Evolutionary conservation across 2,113 vertebrate species (phyloP).

Genomic region (Struthidea cinerea): DNA sequence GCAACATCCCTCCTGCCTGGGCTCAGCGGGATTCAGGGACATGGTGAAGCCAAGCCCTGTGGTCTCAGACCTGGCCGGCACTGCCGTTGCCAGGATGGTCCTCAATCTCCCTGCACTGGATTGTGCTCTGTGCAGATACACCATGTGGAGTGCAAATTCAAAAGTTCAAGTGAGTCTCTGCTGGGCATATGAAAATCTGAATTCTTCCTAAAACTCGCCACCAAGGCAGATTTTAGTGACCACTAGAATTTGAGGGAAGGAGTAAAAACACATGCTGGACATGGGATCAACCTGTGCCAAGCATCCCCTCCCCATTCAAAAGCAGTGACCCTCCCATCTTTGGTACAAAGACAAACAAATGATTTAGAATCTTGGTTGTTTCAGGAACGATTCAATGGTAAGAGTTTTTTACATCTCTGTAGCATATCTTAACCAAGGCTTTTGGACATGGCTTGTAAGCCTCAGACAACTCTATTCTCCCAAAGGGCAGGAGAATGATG

Average conservation of each 20-base stretch:
- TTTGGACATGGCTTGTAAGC: background rate
- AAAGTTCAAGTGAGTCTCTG: background rate
- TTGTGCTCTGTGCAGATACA: background rate
- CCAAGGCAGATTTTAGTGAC: background rate
- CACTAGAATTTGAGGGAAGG: background rate
- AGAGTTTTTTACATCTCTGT: background rate
- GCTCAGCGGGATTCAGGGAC: background rate
- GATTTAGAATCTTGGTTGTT: background rate
- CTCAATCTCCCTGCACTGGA: background rate
- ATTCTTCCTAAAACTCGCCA: background rate
- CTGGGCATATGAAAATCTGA: background rate
- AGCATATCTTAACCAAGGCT: background rate
- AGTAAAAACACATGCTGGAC: background rate
- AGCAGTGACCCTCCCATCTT: background rate
- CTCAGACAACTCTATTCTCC: background rate
- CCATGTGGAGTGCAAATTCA: background rate
- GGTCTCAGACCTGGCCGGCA: background rate
- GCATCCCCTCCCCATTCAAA: background rate
- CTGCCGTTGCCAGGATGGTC: background rate
- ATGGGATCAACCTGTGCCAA: background rate
- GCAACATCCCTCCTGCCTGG: background rate
- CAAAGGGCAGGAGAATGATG: background rate
- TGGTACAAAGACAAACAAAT: background rate
- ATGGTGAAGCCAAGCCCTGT: fast-evolving
- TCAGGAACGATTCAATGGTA: background rate